Base-by-base conservation (phyloP, 2,113 vertebrate species). In the Tapirus terrestris region DNA sequence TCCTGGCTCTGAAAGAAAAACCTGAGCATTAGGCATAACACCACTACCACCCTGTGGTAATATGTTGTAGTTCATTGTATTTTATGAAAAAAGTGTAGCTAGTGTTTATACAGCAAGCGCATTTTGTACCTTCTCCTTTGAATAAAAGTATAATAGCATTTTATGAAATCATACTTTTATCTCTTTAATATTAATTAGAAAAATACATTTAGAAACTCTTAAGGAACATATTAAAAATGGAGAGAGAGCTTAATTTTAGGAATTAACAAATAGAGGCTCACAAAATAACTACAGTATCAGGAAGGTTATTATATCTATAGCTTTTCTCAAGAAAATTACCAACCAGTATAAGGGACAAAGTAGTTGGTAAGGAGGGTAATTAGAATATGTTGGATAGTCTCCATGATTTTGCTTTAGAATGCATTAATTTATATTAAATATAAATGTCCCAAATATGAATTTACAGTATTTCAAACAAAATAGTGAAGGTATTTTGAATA, bases 11-110 rank as follows among this genome's bases (percentile, higher is more conserved):
- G 13, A 56, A 20, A 70, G 61, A 48, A 67, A 33, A 68, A n/a
- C 12, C 83, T 51, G 43, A 95, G 18, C 88, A 81, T 97, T 94
- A 48, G 75, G 72, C 4, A 8, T 97, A 89, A 36, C 98, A 5
- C 93, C 82, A 33, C 98, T 97, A 86, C 99, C 99, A 98, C 98
- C 99, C 5, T 63, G 98, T 99, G 99, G 98, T 72, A 70, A 88
- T 43, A 3, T 7, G 14, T 21, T 92, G 43, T 70, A 98, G 84
- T 86, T 92, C 63, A 67, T 43, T 81, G 36, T 43, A 0, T 18
- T 81, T 94, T 81, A 21, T 70, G 72, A n/a, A 51, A 68, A 68
- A 53, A 11, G 51, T n/a, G 3, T 3, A 11, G 68, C 56, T 79
- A 65, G 21, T 39, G 13, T 76, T 75, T 23, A n/a, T 39, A 65